Evolutionary conservation across 2,113 vertebrate genomes (phyloP).

Genomic region (Ceratotherium simum): DNA sequence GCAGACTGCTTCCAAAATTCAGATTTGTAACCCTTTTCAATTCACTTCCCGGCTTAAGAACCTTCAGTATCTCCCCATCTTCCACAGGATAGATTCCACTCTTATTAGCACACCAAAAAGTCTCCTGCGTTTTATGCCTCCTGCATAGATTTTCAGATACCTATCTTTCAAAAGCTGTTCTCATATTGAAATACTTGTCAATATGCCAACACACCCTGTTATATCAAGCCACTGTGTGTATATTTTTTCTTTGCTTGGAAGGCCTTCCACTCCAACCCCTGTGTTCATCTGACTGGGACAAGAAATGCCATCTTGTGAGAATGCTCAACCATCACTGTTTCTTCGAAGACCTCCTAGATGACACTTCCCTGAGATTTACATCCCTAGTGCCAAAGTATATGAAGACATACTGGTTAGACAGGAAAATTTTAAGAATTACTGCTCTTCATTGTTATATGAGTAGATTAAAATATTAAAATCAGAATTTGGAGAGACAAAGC

Average conservation of each 20-base stretch:
- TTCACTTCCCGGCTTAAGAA: neutral
- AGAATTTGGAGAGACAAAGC: neutral
- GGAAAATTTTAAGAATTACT: neutral
- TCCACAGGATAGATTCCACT: neutral
- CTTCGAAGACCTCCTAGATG: neutral
- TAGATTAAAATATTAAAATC: neutral
- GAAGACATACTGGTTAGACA: neutral
- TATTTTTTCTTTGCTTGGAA: neutral
- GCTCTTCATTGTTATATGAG: neutral
- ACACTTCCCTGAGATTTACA: neutral
- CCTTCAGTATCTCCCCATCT: neutral
- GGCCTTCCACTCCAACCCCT: fast-evolving
- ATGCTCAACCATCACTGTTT: neutral
- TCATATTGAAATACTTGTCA: neutral
- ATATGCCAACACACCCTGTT: neutral
- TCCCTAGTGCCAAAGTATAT: neutral
- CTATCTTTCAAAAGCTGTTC: neutral
- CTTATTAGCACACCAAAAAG: neutral
- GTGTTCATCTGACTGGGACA: neutral
- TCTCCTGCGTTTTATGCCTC: neutral
- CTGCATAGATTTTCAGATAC: neutral
- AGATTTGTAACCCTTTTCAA: neutral
- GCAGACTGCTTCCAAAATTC: neutral
- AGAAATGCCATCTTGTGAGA: neutral
- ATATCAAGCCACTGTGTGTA: neutral